Conservation (phyloP, 2,113 vertebrate species). For the Phylloscopus trochilus region DNA sequence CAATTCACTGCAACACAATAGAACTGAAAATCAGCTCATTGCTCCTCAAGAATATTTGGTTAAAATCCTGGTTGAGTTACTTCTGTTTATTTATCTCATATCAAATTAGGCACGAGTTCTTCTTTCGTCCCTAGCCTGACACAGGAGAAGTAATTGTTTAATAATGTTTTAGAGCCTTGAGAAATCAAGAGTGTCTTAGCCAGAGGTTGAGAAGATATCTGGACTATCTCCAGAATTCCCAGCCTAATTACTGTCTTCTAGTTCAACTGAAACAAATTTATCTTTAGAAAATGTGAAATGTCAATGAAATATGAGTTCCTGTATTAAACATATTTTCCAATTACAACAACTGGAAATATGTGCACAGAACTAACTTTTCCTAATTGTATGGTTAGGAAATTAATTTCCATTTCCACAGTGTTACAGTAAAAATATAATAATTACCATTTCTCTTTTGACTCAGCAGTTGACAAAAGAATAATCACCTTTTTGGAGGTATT, state of each 20-base stretch:
- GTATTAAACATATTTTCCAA: conserved; percentile 34
- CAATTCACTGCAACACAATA: not conserved
- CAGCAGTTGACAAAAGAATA: conserved; percentile 7
- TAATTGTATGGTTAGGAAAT: conserved; percentile 25
- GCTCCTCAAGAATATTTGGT: not conserved
- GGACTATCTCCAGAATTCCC: conserved; percentile 61
- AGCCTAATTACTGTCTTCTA: conserved; percentile 59
- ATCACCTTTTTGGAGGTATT: not conserved
- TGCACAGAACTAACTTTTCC: not conserved
- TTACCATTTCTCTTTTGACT: conserved; percentile 6
- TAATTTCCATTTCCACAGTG: conserved; percentile 17
- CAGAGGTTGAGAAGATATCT: conserved; percentile 60
- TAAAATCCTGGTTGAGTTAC: conserved; percentile 41
- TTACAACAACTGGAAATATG: conserved; percentile 44
- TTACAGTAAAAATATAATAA: conserved; percentile 1
- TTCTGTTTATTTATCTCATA: conserved; percentile 49
- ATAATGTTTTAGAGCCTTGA: conserved; percentile 19
- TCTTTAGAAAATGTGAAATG: conserved; percentile 52
- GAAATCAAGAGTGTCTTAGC: conserved; percentile 40
- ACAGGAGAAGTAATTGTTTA: conserved; percentile 35
- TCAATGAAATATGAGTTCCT: conserved; percentile 18
- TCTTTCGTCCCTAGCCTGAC: not conserved
- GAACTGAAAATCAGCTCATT: not conserved
- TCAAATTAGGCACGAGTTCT: conserved; percentile 24
- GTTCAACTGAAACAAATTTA: conserved; percentile 35